These are phyloP conservation scores for Celastrina argiolus DNA, from an alignment of 2,888 invertebrate genomes.

Conservation along the genomic window DNA sequence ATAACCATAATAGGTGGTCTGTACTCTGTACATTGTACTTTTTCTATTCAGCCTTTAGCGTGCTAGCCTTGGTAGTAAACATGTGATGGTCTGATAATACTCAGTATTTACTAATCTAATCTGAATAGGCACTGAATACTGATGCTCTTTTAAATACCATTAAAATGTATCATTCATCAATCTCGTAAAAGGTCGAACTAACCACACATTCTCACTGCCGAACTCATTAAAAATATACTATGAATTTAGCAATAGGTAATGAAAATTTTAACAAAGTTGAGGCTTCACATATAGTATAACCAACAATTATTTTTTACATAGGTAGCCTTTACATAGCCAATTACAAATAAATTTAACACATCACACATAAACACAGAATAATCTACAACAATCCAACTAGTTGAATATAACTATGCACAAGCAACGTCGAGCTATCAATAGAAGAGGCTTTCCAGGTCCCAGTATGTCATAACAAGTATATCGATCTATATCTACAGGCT, in stretches of 20 bases:
- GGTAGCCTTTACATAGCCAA: too few relatives aligned
- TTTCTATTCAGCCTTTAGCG: background rate
- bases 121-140: background rate
- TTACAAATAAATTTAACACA: background rate
- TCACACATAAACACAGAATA: background rate
- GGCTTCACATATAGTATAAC: background rate
- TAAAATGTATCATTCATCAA: background rate
- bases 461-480: background rate
- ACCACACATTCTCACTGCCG: background rate
- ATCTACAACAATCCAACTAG: background rate
- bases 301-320: background rate
- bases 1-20: slow-evolving; percentile 1
- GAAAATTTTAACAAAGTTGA: too few relatives aligned
- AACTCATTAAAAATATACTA: background rate
- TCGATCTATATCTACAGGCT: background rate
- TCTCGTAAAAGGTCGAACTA: background rate
- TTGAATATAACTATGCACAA: background rate
- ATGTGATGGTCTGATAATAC: background rate
- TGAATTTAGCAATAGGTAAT: too few relatives aligned
- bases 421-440: background rate
- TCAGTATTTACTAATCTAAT: background rate
- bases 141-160: background rate
- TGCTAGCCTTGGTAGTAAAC: background rate
- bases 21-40: background rate
- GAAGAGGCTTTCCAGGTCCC: background rate